Conservation (phyloP, 2,113 vertebrate genomes). For the Suncus etruscus region DNA sequence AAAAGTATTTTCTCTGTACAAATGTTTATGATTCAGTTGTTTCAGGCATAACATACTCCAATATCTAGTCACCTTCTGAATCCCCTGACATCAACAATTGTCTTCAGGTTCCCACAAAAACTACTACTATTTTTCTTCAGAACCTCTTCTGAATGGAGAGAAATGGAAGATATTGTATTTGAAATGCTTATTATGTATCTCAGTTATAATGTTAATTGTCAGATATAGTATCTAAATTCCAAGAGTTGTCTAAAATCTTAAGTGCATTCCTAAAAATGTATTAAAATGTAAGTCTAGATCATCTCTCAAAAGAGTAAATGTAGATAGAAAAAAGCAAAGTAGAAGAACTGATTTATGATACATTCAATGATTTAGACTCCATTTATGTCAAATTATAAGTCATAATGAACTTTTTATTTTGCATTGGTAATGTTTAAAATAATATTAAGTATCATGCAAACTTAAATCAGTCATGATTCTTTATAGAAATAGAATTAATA, state of each 20-base stretch:
- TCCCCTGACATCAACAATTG: too few relatives aligned
- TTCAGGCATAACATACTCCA: too few relatives aligned
- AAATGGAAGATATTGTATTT: background rate
- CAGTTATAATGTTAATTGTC: background rate
- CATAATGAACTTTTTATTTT: background rate
- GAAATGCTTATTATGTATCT: background rate
- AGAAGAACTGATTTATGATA: background rate
- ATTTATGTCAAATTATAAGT: slow-evolving; percentile 3
- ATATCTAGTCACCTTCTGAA: too few relatives aligned
- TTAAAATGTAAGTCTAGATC: background rate
- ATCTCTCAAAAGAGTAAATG: background rate
- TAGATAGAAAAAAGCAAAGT: background rate
- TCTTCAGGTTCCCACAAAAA: background rate
- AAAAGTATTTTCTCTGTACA: too few relatives aligned
- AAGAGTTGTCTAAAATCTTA: background rate
- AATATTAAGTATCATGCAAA: too few relatives aligned
- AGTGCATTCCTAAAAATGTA: background rate
- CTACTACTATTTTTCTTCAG: background rate
- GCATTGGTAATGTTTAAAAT: background rate
- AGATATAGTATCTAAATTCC: background rate
- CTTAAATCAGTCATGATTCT: background rate
- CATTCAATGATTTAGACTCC: background rate
- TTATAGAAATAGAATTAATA: background rate
- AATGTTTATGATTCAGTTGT: too few relatives aligned
- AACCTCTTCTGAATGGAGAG: background rate